These are phyloP conservation scores for Penaeus chinensis DNA, from an alignment of 1,140 invertebrate genomes.

Conservation along the genomic window DNA sequence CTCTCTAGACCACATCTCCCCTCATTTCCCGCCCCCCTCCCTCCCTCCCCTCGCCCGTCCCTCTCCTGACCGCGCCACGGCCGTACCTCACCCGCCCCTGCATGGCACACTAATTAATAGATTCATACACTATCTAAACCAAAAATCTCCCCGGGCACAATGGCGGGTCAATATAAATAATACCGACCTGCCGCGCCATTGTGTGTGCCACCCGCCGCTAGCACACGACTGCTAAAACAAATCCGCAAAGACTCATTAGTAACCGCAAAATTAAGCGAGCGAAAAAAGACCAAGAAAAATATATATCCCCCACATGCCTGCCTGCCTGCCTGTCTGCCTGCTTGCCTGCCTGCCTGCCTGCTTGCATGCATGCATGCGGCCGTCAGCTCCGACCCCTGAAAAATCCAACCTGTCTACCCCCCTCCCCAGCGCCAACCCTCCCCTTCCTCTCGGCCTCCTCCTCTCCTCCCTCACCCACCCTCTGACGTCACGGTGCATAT, in stretches of 20 bases:
- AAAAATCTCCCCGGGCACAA: no score
- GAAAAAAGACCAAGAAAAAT: constrained; percentile 15
- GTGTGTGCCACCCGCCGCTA: no score
- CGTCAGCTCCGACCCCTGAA: constrained; percentile 34
- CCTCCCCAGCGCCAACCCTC: background rate
- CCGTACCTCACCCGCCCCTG: background rate
- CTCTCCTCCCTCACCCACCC: background rate
- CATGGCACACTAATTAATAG: no score
- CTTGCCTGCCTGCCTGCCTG: no score
- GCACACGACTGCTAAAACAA: no score
- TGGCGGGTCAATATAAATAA: no score
- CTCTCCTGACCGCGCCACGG: constrained; percentile 16
- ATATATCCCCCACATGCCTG: constrained; percentile 7
- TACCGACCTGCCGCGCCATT: no score
- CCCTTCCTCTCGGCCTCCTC: constrained; percentile 2
- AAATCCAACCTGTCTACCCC: constrained; percentile 30
- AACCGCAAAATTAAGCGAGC: constrained; percentile 19
- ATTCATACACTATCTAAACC: no score
- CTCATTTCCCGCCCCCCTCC: background rate
- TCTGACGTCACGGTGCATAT: constrained; percentile 50
- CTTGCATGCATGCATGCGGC: constrained; percentile 19
- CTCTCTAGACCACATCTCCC: constrained; percentile 15
- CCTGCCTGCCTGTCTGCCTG: no score
- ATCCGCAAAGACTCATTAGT: constrained; percentile 16
- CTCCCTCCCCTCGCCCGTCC: background rate